These are phyloP conservation scores for Pyrgilauda ruficollis DNA, from an alignment of 2,113 vertebrate genomes.

Conservation along the genomic window DNA sequence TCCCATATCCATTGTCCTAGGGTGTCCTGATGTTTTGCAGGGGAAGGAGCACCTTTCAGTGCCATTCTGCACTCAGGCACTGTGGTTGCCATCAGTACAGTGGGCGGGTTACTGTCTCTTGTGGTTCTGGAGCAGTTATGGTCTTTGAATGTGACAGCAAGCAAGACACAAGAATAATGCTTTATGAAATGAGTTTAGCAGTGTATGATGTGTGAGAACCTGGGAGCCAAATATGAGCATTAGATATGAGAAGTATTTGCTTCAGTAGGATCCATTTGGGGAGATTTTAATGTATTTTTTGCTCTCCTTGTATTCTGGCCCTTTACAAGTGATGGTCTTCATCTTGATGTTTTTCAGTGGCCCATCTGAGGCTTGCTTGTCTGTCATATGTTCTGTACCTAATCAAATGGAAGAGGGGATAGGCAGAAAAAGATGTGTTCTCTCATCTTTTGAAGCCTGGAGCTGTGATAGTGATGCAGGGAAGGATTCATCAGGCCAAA, in stretches of 20 bases:
- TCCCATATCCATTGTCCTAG: neutral
- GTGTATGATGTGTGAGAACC: neutral
- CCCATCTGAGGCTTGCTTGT: neutral
- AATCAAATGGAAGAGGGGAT: neutral
- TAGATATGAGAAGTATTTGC: neutral
- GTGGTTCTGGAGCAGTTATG: neutral
- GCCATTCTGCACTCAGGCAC: neutral
- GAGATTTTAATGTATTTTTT: neutral
- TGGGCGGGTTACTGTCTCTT: neutral
- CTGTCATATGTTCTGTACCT: neutral
- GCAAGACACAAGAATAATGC: neutral
- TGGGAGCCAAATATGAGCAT: neutral
- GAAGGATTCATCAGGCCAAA: neutral
- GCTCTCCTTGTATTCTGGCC: neutral
- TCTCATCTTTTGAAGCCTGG: neutral
- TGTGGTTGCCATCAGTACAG: neutral
- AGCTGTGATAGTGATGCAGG: neutral
- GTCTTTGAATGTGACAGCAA: neutral
- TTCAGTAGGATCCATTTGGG: neutral
- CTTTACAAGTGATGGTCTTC: neutral
- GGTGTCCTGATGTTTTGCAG: neutral
- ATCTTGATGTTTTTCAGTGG: neutral
- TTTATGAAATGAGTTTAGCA: neutral
- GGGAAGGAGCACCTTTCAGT: neutral
- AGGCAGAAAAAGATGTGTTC: neutral